phyloP scores from a whole-genome alignment of 2,113 vertebrate genomes.

The Lethenteron reissneri region DNA sequence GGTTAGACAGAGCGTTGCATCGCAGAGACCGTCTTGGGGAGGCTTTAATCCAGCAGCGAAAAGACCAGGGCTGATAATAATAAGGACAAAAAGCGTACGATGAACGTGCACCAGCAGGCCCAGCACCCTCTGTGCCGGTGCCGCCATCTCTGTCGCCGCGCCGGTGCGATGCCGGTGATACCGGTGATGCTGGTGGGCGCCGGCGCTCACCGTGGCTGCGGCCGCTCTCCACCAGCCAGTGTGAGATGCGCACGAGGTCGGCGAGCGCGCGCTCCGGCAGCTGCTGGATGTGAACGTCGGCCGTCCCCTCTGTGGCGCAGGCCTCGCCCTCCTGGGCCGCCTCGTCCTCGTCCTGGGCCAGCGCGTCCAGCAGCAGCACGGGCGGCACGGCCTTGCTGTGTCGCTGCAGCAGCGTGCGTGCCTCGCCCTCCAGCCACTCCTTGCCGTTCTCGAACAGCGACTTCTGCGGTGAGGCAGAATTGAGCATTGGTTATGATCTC shows the following conservation, averaged over 20 bases:
- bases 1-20: too few species aligned
- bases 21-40: too few species aligned
- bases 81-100: too few species aligned
- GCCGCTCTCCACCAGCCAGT: slow-evolving; percentile 83
- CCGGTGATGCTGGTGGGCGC: background rate
- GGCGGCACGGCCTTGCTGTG: slow-evolving; percentile 75
- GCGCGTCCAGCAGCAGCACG: slow-evolving; percentile 69
- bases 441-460: slow-evolving; percentile 79
- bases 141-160: too few species aligned
- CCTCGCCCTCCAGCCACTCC: slow-evolving; percentile 72
- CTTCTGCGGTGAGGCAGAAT: slow-evolving; percentile 28
- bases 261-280: slow-evolving; percentile 56
- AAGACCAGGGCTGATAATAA: too few species aligned
- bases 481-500: too few species aligned
- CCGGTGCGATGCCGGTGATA: too few species aligned
- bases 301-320: background rate
- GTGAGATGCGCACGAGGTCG: slow-evolving; percentile 62
- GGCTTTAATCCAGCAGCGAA: too few species aligned
- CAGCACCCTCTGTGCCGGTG: too few species aligned
- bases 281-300: slow-evolving; percentile 30
- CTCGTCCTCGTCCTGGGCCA: slow-evolving; percentile 57
- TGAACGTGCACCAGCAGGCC: too few species aligned
- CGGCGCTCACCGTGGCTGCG: slow-evolving; percentile 57
- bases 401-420: slow-evolving; percentile 59
- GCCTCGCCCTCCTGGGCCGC: slow-evolving; percentile 55